Evolutionary conservation across 2,113 vertebrate species (phyloP).

Genomic region (Barbus barbus): DNA sequence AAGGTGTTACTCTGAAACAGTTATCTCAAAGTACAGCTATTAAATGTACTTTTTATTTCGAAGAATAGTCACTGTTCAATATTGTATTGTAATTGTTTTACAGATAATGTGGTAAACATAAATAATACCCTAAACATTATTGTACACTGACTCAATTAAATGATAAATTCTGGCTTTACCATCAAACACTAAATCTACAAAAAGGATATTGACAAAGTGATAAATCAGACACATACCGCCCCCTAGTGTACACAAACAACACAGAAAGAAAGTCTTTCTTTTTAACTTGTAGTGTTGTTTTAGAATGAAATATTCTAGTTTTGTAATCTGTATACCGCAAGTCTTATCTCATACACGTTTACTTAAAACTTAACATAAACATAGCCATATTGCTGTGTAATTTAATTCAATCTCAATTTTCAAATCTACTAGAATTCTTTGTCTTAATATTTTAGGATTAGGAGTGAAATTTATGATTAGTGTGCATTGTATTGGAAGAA

Average conservation of each 20-base stretch:
- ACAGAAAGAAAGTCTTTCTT: no score
- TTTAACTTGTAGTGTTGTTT: neutral
- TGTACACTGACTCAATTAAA: neutral
- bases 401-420: no score
- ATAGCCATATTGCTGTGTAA: no score
- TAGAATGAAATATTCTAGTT: neutral
- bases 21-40: no score
- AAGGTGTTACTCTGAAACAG: no score
- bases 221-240: neutral
- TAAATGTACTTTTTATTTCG: no score
- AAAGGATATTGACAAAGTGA: neutral
- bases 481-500: neutral
- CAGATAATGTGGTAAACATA: no score
- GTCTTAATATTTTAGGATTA: neutral
- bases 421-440: neutral
- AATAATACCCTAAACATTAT: no score
- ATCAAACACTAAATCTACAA: neutral
- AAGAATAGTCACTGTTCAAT: no score
- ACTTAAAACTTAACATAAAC: no score
- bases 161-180: neutral
- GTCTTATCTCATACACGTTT: neutral
- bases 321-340: neutral
- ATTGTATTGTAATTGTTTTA: no score
- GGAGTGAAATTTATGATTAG: neutral
- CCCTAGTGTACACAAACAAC: conserved; percentile 4